Percentiles rank a stretch among this genome's conserved stretches.
These are phyloP conservation scores for Caenorhabditis virilis DNA, from an alignment of 2,888 invertebrate species.

Conservation along the genomic window DNA sequence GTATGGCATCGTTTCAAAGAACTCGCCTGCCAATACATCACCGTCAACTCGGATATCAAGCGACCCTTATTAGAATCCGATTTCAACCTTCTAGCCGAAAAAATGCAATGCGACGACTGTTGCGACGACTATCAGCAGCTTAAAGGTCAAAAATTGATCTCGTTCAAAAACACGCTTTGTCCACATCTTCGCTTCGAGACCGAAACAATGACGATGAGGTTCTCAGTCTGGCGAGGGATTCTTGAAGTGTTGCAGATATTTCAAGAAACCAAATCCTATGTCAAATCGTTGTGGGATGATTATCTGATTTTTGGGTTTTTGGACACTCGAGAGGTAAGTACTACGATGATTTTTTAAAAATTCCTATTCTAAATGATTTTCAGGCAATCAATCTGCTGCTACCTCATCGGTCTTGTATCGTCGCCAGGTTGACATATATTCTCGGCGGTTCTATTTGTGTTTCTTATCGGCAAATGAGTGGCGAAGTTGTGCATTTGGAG, in stretches of 20 bases:
- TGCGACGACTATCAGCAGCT: slow-evolving; percentile 14
- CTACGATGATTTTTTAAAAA: too few relatives aligned
- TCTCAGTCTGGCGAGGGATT: slow-evolving; percentile 64
- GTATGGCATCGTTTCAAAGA: slow-evolving; percentile 62
- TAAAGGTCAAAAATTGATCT: slow-evolving; percentile 26
- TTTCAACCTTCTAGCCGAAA: slow-evolving; percentile 56
- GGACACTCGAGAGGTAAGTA: slow-evolving; percentile 41
- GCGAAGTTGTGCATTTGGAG: slow-evolving; percentile 60
- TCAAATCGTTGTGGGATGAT: slow-evolving; percentile 57
- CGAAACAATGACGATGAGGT: slow-evolving; percentile 46
- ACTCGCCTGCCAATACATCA: slow-evolving; percentile 55
- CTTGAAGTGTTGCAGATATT: slow-evolving; percentile 64
- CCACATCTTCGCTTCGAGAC: slow-evolving; percentile 64
- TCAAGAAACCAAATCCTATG: slow-evolving; percentile 50
- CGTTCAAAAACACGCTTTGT: slow-evolving; percentile 67
- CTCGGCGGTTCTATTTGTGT: slow-evolving; percentile 43
- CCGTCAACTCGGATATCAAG: slow-evolving; percentile 59
- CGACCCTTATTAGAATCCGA: slow-evolving; percentile 56
- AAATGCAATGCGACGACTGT: slow-evolving; percentile 65
- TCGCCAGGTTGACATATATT: slow-evolving; percentile 26
- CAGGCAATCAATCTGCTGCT: slow-evolving; percentile 35
- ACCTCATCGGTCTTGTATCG: slow-evolving; percentile 34
- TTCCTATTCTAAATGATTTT: too few relatives aligned
- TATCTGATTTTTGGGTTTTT: slow-evolving; percentile 52
- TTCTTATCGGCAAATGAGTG: slow-evolving; percentile 29